A percentile compares a stretch with the other conserved stretches of the same genome.
These are phyloP conservation scores for Dynastes maya DNA, from an alignment of 2,888 invertebrate species.

Conservation along the genomic window DNA sequence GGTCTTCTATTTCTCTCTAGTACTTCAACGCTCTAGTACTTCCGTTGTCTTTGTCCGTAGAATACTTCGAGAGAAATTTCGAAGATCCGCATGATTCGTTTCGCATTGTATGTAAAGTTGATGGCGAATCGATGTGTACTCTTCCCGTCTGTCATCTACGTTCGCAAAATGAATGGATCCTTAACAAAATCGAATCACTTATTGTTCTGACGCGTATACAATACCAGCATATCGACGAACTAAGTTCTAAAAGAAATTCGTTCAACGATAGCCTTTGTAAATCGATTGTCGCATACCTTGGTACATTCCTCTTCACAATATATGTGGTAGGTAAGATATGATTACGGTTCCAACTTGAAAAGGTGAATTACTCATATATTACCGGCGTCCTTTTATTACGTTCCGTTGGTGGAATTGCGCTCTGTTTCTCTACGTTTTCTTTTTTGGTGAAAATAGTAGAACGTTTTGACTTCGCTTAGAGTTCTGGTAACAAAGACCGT, in stretches of 20 bases:
- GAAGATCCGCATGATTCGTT: slow-evolving; percentile 49
- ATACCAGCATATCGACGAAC: slow-evolving; percentile 1
- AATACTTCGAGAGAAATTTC: slow-evolving; percentile 45
- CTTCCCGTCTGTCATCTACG: slow-evolving; percentile 29
- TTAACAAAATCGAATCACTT: slow-evolving; percentile 32
- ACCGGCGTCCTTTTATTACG: background rate
- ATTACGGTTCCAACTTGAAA: background rate
- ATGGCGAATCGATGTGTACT: slow-evolving; percentile 18
- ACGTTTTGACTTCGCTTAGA: too few relatives aligned
- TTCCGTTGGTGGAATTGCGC: background rate
- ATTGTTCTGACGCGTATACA: slow-evolving; percentile 33
- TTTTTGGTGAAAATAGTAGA: too few relatives aligned
- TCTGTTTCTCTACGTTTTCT: too few relatives aligned
- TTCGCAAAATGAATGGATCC: slow-evolving; percentile 32
- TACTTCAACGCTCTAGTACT: background rate
- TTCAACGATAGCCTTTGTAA: slow-evolving; percentile 22
- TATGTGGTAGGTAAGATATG: slow-evolving; percentile 19
- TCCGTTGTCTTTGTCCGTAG: slow-evolving; percentile 5
- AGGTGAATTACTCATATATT: background rate
- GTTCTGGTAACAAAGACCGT: too few relatives aligned
- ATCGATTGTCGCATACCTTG: slow-evolving; percentile 32
- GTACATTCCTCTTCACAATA: slow-evolving; percentile 1
- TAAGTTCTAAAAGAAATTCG: slow-evolving; percentile 18
- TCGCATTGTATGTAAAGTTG: slow-evolving; percentile 50
- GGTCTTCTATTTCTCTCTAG: background rate